These are phyloP conservation scores for Craterocephalus amniculus DNA, from an alignment of 2,797 vertebrate genomes.

Conservation along the genomic window DNA sequence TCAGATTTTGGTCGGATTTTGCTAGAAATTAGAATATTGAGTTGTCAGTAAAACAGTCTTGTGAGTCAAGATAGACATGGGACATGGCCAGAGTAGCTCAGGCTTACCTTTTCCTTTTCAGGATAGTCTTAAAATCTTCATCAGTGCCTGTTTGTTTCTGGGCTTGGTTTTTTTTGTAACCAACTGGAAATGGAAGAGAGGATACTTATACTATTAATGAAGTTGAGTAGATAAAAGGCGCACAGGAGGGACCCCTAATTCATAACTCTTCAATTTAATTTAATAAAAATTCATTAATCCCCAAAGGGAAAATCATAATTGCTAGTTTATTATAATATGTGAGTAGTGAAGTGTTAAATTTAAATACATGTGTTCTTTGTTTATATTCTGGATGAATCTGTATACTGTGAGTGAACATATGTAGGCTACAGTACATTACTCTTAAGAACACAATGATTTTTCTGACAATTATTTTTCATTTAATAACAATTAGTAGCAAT, in stretches of 20 bases:
- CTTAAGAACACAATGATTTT: background rate
- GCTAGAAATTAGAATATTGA: conserved; percentile 49
- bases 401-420: background rate
- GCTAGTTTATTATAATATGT: background rate
- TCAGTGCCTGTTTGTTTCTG: conserved; percentile 43
- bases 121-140: conserved; percentile 75
- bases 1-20: conserved; percentile 71
- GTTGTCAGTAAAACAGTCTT: background rate
- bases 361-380: background rate
- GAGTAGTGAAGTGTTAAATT: background rate
- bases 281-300: too few species aligned
- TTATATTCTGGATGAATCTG: conserved; percentile 1
- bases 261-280: too few species aligned
- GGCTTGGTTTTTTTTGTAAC: conserved; percentile 83
- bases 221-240: conserved; percentile 12
- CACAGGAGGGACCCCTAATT: background rate
- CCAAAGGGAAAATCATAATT: too few species aligned
- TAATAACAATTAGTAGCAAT: background rate
- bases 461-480: background rate
- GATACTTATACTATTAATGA: conserved; percentile 4
- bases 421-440: background rate
- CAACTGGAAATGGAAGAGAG: conserved; percentile 78
- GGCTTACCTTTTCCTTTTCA: conserved; percentile 82
- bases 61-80: conserved; percentile 1
- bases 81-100: background rate